Evolutionary conservation across 92 coral and sea anemone species (phyloP).

Genomic region (Porites lobata): DNA sequence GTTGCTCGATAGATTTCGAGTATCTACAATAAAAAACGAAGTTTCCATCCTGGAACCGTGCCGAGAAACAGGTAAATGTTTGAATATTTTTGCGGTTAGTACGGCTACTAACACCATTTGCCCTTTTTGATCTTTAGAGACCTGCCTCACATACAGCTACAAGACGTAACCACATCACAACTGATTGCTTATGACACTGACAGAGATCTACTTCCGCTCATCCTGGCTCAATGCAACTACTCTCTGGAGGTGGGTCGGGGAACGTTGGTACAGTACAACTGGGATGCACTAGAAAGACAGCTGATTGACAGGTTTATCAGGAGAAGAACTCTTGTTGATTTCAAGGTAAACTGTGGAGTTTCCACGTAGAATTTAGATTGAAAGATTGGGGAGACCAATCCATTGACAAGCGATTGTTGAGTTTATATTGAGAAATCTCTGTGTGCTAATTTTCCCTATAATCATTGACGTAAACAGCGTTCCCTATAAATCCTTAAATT

Average conservation of each 20-base stretch:
- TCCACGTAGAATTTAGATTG: too few species aligned
- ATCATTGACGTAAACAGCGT: too few species aligned
- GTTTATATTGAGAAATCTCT: too few species aligned
- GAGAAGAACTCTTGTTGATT: constrained; percentile 75
- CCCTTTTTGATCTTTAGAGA: constrained; percentile 40
- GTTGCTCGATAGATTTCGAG: too few species aligned
- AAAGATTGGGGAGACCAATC: too few species aligned
- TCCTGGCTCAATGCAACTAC: constrained; percentile 88
- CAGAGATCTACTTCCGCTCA: constrained; percentile 80
- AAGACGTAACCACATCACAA: constrained; percentile 77
- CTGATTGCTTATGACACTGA: constrained; percentile 83
- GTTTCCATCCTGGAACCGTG: too few species aligned
- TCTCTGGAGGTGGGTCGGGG: constrained; percentile 89
- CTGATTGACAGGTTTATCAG: constrained; percentile 91
- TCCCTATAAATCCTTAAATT: too few species aligned
- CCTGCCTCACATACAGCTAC: constrained; percentile 62
- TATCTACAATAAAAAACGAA: too few species aligned
- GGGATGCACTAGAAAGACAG: constrained; percentile 89
- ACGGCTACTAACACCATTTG: too few species aligned
- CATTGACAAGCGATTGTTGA: too few species aligned
- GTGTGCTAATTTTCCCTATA: too few species aligned
- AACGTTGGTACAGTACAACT: constrained; percentile 89
- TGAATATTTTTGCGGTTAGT: not conserved
- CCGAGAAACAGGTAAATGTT: too few species aligned
- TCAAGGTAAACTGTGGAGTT: constrained; percentile 59